Percentiles rank a stretch among this genome's conserved stretches.
Evolutionary conservation across 2,797 vertebrate species (phyloP).

Genomic region (Falco berigora): DNA sequence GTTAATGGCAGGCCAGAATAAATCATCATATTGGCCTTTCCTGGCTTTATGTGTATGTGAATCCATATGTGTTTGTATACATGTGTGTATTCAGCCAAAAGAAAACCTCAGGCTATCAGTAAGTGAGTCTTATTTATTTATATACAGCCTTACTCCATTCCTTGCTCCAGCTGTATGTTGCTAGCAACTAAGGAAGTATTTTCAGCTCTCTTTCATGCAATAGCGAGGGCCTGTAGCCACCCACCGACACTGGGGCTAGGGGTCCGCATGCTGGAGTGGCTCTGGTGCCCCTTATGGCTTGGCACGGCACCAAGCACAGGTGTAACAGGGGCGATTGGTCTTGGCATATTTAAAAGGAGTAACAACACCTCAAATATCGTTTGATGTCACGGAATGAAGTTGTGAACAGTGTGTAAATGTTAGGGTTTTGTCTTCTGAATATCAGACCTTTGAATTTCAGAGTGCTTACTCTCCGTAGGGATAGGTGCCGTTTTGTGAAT

Average conservation of each 20-base stretch:
- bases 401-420: neutral
- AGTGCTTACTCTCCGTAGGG: neutral
- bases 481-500: neutral
- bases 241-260: fast-evolving
- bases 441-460: neutral
- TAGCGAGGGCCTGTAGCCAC: neutral
- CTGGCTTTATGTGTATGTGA: neutral
- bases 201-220: neutral
- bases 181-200: neutral
- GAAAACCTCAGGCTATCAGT: neutral
- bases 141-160: neutral
- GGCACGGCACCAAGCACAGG: fast-evolving
- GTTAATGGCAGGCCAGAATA: neutral
- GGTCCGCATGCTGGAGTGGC: fast-evolving
- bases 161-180: neutral
- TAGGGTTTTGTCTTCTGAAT: neutral
- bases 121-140: neutral
- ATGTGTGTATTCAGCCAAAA: neutral
- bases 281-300: neutral
- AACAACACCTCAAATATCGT: neutral
- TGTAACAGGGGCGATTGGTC: neutral
- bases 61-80: neutral
- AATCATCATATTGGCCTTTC: neutral
- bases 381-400: neutral
- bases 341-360: neutral